A percentile compares a stretch with the other conserved stretches of the same genome.
Conservation (phyloP, 1,140 invertebrate species). For the Brachionus sp. region DNA sequence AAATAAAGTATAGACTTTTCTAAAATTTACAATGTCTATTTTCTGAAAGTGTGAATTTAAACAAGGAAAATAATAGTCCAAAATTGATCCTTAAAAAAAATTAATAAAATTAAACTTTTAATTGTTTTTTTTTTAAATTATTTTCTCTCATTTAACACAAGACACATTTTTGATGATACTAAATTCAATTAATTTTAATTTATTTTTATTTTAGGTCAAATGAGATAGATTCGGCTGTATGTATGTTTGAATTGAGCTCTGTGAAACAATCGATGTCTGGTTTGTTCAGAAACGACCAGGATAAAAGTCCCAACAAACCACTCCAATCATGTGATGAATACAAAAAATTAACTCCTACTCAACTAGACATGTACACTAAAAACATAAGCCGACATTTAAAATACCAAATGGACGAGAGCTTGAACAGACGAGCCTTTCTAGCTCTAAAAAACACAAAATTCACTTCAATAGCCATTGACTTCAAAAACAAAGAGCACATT, state of each 20-base stretch:
- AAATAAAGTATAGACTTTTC: too few relatives aligned
- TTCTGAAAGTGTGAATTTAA: too few relatives aligned
- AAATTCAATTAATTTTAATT: too few relatives aligned
- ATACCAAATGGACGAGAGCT: constrained; percentile 22
- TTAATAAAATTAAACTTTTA: too few relatives aligned
- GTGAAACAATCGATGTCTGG: neutral
- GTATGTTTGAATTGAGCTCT: neutral
- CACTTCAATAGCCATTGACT: constrained; percentile 17
- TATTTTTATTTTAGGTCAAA: constrained; percentile 21
- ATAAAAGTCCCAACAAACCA: neutral
- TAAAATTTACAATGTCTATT: too few relatives aligned
- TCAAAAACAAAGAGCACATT: neutral
- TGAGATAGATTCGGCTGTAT: constrained; percentile 15
- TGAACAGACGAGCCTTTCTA: constrained; percentile 23
- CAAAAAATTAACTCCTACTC: neutral
- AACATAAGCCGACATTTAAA: neutral
- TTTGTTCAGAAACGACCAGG: constrained; percentile 1
- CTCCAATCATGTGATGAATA: neutral
- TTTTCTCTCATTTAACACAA: too few relatives aligned
- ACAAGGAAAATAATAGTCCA: too few relatives aligned
- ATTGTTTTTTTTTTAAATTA: too few relatives aligned
- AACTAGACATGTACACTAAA: neutral
- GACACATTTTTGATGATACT: too few relatives aligned
- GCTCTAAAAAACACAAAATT: constrained; percentile 36
- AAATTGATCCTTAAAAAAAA: too few relatives aligned